phyloP scores from a whole-genome alignment of 2,888 invertebrate genomes.

The Ophion obscuratus region DNA sequence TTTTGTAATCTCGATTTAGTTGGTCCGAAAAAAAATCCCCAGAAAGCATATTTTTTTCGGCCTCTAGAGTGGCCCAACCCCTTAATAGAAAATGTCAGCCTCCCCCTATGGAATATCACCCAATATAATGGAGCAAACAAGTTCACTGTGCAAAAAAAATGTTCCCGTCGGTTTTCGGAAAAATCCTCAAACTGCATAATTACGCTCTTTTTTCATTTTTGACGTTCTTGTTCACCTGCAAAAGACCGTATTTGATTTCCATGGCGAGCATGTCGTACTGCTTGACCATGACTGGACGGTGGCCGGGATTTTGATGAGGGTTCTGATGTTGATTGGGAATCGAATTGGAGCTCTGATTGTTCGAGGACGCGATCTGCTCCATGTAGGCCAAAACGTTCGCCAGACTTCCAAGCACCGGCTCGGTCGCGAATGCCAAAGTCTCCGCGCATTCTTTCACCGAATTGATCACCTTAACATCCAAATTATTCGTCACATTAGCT shows the following conservation, averaged over 20 bases:
- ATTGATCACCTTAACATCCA: conserved; percentile 62
- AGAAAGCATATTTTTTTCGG: too few species aligned
- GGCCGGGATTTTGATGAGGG: conserved; percentile 73
- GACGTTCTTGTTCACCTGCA: conserved; percentile 88
- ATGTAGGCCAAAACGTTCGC: conserved; percentile 95
- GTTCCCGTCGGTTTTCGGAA: too few species aligned
- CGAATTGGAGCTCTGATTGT: conserved; percentile 76
- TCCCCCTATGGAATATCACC: too few species aligned
- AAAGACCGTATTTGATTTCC: conserved; percentile 96
- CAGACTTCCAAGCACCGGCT: conserved; percentile 94
- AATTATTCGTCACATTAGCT: neutral
- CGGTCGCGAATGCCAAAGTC: conserved; percentile 97
- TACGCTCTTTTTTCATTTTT: neutral
- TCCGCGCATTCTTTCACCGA: conserved; percentile 92
- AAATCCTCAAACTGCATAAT: too few species aligned
- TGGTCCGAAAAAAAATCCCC: too few species aligned
- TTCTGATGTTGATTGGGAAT: conserved; percentile 75
- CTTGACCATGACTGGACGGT: conserved; percentile 88
- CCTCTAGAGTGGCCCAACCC: too few species aligned
- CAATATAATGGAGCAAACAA: too few species aligned
- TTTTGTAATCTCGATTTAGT: too few species aligned
- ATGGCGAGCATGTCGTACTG: conserved; percentile 96
- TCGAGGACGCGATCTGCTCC: conserved; percentile 85
- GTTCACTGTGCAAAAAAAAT: too few species aligned
- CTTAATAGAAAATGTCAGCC: too few species aligned